phyloP scores from a whole-genome alignment of 2,113 vertebrate genomes.

The Chascanopsetta lugubris region DNA sequence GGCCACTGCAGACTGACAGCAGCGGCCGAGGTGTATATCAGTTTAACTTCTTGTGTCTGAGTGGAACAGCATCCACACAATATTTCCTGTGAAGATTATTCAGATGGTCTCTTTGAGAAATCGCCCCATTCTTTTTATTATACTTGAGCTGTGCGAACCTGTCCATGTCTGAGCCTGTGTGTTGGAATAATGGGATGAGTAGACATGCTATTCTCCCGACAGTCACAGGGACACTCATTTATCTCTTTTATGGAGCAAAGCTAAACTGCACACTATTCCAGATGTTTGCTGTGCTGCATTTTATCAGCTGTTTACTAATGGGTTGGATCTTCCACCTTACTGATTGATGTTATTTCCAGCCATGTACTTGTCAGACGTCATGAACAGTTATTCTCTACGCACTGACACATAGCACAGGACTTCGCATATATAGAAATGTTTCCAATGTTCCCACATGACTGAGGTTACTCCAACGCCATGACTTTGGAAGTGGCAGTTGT shows the following conservation, averaged over 20 bases:
- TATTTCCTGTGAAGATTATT: conserved; percentile 3
- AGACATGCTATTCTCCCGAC: conserved; percentile 62
- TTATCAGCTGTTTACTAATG: conserved; percentile 28
- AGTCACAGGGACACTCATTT: conserved; percentile 61
- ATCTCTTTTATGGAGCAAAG: conserved; percentile 72
- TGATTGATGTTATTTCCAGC: neutral
- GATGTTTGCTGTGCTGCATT: conserved; percentile 60
- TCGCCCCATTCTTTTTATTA: conserved; percentile 21
- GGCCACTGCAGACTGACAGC: conserved; percentile 13
- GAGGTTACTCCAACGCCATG: too few species aligned
- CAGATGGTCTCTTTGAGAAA: conserved; percentile 28
- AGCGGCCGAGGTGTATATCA: conserved; percentile 5
- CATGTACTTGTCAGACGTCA: neutral
- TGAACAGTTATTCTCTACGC: neutral
- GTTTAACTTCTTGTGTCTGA: conserved; percentile 18
- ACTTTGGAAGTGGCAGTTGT: too few species aligned
- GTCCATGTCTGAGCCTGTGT: conserved; percentile 34
- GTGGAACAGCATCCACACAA: conserved; percentile 10
- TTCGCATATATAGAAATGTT: too few species aligned
- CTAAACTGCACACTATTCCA: conserved; percentile 68
- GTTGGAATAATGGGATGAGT: conserved; percentile 50
- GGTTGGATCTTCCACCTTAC: neutral
- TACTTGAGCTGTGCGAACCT: conserved; percentile 41
- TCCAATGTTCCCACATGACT: too few species aligned
- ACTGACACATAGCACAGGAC: neutral